Base-by-base conservation (phyloP, 2,888 invertebrate species). In the Thelaira solivaga region DNA sequence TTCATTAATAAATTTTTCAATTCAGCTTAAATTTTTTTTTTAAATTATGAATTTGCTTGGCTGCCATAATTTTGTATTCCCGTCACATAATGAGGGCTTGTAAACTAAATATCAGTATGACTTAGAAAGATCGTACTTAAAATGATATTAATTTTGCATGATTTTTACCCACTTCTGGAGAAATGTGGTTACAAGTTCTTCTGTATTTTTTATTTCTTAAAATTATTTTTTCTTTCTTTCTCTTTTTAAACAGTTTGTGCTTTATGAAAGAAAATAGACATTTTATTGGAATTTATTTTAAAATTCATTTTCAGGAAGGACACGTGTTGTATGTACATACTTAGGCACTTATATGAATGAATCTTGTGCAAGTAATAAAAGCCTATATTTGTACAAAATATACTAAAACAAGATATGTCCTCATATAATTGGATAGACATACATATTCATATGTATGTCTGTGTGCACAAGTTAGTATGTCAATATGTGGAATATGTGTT, bases 231-330 rank as follows among this genome's bases (percentile, higher is more conserved):
- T 26, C 68, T 36, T 16, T 26, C 8, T 39, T 34, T 62, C 16
- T 53, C 10, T 64, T 11, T n/a, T n/a, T n/a, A n/a, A n/a, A n/a
- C n/a, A 45, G 26, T 64, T 72, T 77, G 49, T 55, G 49, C 10
- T 77, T 26, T 55, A 51, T 59, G 62, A 57, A 77, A 68, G 29
- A 77, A 72, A 57, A 62, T 72, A 72, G 67, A 76, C 72, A 72
- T 76, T 76, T 76, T 55, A 67, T 55, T 41, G 36, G 13, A 72
- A 65, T n/a, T n/a, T n/a, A n/a, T n/a, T n/a, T n/a, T 53, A 61
- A 65, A 59, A 45, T 61, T 45, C 16, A 68, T 20, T 62, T 47
- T 36, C 26, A 62, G 20, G 3, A 41, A 20, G 5, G 4, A 18
- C n/a, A 43, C 3, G 11, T 11, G 13, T n/a, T 51, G 13, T 7